A percentile compares a stretch with the other conserved stretches of the same genome.
Evolutionary conservation across 1,140 invertebrate genomes (phyloP).

Genomic region (Druon quercuslanigerum): DNA sequence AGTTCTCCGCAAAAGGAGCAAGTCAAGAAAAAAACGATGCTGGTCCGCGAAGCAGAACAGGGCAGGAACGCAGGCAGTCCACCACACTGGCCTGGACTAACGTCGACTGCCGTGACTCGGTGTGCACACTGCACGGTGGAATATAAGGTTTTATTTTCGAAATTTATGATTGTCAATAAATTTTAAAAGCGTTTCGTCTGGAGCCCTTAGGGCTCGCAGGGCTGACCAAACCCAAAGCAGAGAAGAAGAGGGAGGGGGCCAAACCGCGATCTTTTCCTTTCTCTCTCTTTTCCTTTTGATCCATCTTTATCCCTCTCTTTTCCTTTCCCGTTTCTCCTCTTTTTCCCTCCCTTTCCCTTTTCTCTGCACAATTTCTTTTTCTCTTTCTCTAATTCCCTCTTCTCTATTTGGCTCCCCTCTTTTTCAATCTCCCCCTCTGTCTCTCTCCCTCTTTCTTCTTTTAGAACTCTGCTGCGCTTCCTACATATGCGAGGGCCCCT

Average conservation of each 20-base stretch:
- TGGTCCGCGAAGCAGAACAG: constrained; percentile 57
- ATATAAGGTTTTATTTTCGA: constrained; percentile 78
- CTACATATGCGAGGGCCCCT: constrained; percentile 59
- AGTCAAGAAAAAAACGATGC: constrained; percentile 62
- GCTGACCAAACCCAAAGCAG: constrained; percentile 70
- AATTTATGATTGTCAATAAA: constrained; percentile 78
- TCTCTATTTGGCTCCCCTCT: no score
- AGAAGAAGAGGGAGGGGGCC: constrained; percentile 51
- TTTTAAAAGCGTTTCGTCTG: constrained; percentile 77
- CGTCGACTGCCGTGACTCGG: constrained; percentile 54
- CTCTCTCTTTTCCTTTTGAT: constrained; percentile 46
- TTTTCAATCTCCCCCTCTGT: constrained; percentile 35
- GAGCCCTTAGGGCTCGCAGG: constrained; percentile 74
- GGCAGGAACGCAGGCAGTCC: constrained; percentile 41
- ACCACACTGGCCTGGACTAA: constrained; percentile 40
- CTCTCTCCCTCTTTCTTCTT: constrained; percentile 36
- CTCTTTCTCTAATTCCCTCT: constrained; percentile 34
- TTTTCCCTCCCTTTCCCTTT: constrained; percentile 53
- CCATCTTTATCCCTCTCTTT: constrained; percentile 40
- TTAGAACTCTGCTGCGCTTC: constrained; percentile 47
- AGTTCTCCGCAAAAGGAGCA: constrained; percentile 68
- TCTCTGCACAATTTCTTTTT: constrained; percentile 43
- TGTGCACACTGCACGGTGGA: constrained; percentile 58
- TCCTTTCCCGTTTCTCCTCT: constrained; percentile 35
- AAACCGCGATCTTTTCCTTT: constrained; percentile 52